These are phyloP conservation scores for Pseudotriccus pelzelni DNA, from an alignment of 2,797 vertebrate species.

Conservation along the genomic window DNA sequence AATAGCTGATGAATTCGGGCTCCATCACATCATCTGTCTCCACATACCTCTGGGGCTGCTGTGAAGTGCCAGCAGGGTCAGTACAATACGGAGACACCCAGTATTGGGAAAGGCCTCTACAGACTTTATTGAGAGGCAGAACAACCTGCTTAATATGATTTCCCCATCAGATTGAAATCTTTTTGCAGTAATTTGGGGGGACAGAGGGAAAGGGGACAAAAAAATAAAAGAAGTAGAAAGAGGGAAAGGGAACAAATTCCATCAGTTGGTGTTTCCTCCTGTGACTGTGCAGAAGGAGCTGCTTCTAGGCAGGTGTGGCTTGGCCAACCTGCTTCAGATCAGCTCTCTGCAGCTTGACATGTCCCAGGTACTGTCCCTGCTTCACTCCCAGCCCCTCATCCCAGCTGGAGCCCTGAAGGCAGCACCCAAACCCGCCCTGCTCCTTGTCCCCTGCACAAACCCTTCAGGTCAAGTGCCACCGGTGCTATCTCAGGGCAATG, in stretches of 20 bases:
- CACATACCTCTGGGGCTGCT: background rate
- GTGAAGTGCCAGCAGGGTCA: background rate
- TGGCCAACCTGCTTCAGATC: background rate
- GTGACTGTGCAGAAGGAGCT: background rate
- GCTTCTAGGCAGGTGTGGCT: background rate
- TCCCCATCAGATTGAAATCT: background rate
- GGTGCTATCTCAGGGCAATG: background rate
- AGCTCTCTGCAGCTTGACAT: background rate
- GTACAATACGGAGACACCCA: background rate
- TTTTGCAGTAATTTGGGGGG: background rate
- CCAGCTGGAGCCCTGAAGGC: background rate
- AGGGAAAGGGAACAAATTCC: background rate
- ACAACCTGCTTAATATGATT: background rate
- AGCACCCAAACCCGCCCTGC: background rate
- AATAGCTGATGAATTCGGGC: background rate
- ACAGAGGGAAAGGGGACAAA: background rate
- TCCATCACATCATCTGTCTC: background rate
- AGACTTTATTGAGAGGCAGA: background rate
- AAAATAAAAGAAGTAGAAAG: too few species aligned
- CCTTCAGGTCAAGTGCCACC: fast-evolving
- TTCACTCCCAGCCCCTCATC: background rate
- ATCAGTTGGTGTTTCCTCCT: background rate
- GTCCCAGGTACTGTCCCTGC: background rate
- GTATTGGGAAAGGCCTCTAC: background rate
- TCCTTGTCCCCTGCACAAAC: fast-evolving